A percentile compares a stretch with the other conserved stretches of the same genome.
Conservation (phyloP, 2,797 vertebrate genomes). For the Eospalax fontanierii region DNA sequence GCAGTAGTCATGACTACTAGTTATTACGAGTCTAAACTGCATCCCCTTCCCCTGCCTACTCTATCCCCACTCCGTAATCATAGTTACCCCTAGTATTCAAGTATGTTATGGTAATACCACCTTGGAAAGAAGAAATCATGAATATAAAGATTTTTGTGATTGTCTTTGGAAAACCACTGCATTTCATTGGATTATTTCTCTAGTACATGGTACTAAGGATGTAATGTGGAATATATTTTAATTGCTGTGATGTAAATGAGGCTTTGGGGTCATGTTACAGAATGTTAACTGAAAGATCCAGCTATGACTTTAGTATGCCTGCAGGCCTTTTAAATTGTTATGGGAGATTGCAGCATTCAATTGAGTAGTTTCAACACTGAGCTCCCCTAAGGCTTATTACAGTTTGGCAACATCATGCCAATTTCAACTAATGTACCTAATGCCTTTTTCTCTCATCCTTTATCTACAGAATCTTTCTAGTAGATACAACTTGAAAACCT, state of each 20-base stretch:
- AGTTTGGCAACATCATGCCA: slow-evolving; percentile 84
- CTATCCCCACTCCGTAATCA: rapidly evolving
- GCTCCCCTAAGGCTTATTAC: slow-evolving; percentile 85
- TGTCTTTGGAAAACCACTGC: background rate
- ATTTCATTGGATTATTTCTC: slow-evolving; percentile 53
- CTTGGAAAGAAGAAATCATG: background rate
- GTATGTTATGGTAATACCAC: background rate
- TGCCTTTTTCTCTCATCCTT: slow-evolving; percentile 56
- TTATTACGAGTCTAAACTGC: background rate
- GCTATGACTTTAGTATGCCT: slow-evolving; percentile 85
- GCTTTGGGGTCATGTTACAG: slow-evolving; percentile 85
- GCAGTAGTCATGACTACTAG: background rate
- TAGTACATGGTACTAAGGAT: slow-evolving; percentile 54
- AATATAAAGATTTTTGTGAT: slow-evolving; percentile 10
- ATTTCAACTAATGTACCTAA: slow-evolving; percentile 75
- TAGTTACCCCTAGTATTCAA: background rate
- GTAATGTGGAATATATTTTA: slow-evolving; percentile 85
- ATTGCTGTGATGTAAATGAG: slow-evolving; percentile 87
- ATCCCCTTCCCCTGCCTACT: rapidly evolving
- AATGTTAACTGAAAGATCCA: slow-evolving; percentile 86
- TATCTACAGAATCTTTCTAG: slow-evolving; percentile 58
- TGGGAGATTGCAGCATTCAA: slow-evolving; percentile 85
- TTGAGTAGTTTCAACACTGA: slow-evolving; percentile 82
- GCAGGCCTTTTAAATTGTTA: slow-evolving; percentile 87
- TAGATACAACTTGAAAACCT: slow-evolving; percentile 46